Evolutionary conservation across 64 coral and sea anemone genomes (phyloP).

Genomic region (Dendronephthya gigantea): DNA sequence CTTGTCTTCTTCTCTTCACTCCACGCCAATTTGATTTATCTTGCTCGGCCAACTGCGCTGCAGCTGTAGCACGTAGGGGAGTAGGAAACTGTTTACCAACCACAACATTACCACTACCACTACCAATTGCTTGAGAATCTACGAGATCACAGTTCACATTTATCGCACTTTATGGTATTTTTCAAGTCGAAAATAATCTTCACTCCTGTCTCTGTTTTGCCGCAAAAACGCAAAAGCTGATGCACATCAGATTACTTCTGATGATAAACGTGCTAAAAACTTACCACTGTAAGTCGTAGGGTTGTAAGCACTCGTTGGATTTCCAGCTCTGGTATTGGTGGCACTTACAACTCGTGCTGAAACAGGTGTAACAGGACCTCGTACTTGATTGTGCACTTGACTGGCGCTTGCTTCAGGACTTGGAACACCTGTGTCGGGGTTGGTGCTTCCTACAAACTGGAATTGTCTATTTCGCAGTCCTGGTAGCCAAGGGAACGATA

Average conservation of each 20-base stretch:
- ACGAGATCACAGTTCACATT: neutral
- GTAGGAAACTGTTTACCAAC: constrained; percentile 77
- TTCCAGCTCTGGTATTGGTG: neutral
- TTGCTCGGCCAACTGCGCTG: constrained; percentile 64
- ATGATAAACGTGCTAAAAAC: too few relatives aligned
- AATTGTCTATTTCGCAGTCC: neutral
- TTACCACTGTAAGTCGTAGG: neutral
- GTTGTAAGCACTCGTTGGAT: neutral
- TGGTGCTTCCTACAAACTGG: neutral
- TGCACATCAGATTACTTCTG: too few relatives aligned
- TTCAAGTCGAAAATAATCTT: too few relatives aligned
- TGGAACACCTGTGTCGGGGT: constrained; percentile 49
- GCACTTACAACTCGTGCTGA: constrained; percentile 5
- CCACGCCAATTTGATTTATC: constrained; percentile 43
- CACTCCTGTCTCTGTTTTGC: too few relatives aligned
- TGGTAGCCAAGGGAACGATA: neutral
- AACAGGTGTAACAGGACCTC: constrained; percentile 2
- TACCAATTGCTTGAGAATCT: neutral
- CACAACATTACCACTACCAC: constrained; percentile 35
- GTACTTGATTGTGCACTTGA: neutral
- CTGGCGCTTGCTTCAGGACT: neutral
- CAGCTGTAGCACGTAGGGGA: constrained; percentile 77
- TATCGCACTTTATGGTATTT: too few relatives aligned
- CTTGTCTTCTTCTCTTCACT: neutral
- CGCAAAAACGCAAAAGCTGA: too few relatives aligned